These are phyloP conservation scores for Sceloporus undulatus DNA, from an alignment of 2,113 vertebrate genomes.

Conservation along the genomic window DNA sequence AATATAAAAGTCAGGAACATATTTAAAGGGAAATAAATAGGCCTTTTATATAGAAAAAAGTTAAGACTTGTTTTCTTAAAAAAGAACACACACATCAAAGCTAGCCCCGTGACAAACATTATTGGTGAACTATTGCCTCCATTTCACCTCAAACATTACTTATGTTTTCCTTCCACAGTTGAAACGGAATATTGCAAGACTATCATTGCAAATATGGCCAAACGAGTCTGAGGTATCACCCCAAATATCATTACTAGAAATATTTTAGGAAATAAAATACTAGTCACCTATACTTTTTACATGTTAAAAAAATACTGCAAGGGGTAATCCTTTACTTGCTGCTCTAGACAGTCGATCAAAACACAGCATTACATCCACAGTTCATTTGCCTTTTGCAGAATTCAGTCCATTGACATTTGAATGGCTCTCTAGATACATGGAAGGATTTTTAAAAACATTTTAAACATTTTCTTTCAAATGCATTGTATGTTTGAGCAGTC, in stretches of 20 bases:
- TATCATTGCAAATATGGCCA: slow-evolving; percentile 79
- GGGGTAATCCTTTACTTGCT: slow-evolving; percentile 69
- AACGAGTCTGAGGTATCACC: slow-evolving; percentile 79
- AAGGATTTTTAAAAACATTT: slow-evolving; percentile 64
- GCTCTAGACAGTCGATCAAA: slow-evolving; percentile 66
- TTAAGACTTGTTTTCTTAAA: slow-evolving; percentile 74
- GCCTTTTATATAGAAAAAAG: slow-evolving; percentile 67
- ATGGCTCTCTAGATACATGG: slow-evolving; percentile 77
- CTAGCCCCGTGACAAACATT: slow-evolving; percentile 67
- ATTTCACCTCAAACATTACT: slow-evolving; percentile 69
- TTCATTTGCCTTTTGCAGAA: slow-evolving; percentile 46
- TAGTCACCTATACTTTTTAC: slow-evolving; percentile 77
- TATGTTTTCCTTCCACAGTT: slow-evolving; percentile 69
- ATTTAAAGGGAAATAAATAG: slow-evolving; percentile 80
- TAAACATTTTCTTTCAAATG: slow-evolving; percentile 45
- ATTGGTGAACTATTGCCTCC: slow-evolving; percentile 68
- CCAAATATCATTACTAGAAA: slow-evolving; percentile 65
- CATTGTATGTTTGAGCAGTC: slow-evolving; percentile 66
- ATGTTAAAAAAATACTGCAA: slow-evolving; percentile 82
- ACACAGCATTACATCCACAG: slow-evolving; percentile 61
- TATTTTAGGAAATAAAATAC: slow-evolving; percentile 83
- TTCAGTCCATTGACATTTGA: slow-evolving; percentile 70
- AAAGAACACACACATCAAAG: slow-evolving; percentile 71
- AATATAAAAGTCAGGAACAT: slow-evolving; percentile 76
- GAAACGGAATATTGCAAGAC: slow-evolving; percentile 74